phyloP scores from a whole-genome alignment of 1,140 invertebrate species.

The Drosophila neocordata region DNA sequence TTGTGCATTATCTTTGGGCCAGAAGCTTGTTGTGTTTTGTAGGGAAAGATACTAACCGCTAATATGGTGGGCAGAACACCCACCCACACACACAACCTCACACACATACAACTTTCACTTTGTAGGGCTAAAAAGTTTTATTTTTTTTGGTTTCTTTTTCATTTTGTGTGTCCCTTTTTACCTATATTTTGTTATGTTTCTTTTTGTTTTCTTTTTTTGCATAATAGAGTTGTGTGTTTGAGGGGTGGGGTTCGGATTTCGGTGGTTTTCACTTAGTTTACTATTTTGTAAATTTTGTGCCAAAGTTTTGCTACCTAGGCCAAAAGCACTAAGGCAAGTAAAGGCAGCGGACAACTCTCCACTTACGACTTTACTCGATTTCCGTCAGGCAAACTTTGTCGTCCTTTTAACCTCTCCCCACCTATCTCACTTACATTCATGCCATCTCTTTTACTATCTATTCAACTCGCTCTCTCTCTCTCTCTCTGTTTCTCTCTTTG shows the following conservation, averaged over 20 bases:
- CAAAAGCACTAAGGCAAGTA: neutral
- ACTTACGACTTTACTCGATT: conserved; percentile 67
- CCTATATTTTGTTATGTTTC: conserved; percentile 9
- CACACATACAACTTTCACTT: conserved; percentile 62
- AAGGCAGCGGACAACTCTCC: conserved; percentile 35
- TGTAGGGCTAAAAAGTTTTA: conserved; percentile 63
- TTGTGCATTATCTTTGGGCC: conserved; percentile 33
- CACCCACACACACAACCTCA: conserved; percentile 20
- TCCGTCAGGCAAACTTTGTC: conserved; percentile 57
- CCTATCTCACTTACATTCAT: neutral
- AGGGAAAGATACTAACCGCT: conserved; percentile 49
- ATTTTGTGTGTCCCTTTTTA: conserved; percentile 1
- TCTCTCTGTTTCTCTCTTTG: conserved; percentile 26
- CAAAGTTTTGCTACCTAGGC: conserved; percentile 55
- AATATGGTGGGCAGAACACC: conserved; percentile 52
- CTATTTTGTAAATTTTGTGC: conserved; percentile 57
- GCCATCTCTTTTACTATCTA: conserved; percentile 17
- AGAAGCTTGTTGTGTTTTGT: conserved; percentile 20
- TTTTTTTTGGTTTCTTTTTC: conserved; percentile 27
- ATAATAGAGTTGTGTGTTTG: neutral
- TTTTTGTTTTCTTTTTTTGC: conserved; percentile 38
- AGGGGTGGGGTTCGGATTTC: conserved; percentile 9
- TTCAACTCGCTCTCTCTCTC: neutral
- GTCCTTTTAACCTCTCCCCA: neutral
- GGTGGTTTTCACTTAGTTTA: conserved; percentile 68